These are phyloP conservation scores for Sebastes vulpes DNA, from an alignment of 2,797 vertebrate species.

Conservation along the genomic window DNA sequence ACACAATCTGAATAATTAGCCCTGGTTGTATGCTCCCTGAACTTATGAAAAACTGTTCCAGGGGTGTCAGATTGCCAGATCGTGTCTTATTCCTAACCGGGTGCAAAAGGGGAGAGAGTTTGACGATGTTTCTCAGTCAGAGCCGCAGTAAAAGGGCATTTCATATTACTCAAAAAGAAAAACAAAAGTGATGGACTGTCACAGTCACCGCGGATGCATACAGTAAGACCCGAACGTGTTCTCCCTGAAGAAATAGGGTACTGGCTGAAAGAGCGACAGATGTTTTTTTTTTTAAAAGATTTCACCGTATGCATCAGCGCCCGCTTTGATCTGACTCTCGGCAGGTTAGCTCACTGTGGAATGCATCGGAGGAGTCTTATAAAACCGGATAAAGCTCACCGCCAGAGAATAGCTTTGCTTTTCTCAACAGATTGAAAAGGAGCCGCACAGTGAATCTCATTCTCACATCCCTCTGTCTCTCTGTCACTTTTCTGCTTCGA, in stretches of 20 bases:
- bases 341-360: constrained; percentile 72
- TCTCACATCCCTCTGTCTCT: constrained; percentile 58
- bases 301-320: constrained; percentile 51
- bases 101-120: background rate
- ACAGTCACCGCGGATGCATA: constrained; percentile 9
- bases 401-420: constrained; percentile 74
- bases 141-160: constrained; percentile 41
- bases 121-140: constrained; percentile 22
- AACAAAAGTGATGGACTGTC: constrained; percentile 37
- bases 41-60: constrained; percentile 6
- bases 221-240: constrained; percentile 33
- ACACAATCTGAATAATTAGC: constrained; percentile 9
- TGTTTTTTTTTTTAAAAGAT: constrained; percentile 63
- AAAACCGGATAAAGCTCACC: constrained; percentile 74
- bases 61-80: constrained; percentile 18
- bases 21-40: constrained; percentile 13
- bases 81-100: constrained; percentile 41
- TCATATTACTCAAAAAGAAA: constrained; percentile 20
- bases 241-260: constrained; percentile 42
- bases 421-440: constrained; percentile 73
- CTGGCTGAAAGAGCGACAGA: constrained; percentile 56
- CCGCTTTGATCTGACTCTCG: constrained; percentile 75
- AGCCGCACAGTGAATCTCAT: constrained; percentile 68
- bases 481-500: constrained; percentile 44
- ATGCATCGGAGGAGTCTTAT: constrained; percentile 68